phyloP scores from a whole-genome alignment of 2,888 invertebrate species.

The Drosophila rubida region DNA sequence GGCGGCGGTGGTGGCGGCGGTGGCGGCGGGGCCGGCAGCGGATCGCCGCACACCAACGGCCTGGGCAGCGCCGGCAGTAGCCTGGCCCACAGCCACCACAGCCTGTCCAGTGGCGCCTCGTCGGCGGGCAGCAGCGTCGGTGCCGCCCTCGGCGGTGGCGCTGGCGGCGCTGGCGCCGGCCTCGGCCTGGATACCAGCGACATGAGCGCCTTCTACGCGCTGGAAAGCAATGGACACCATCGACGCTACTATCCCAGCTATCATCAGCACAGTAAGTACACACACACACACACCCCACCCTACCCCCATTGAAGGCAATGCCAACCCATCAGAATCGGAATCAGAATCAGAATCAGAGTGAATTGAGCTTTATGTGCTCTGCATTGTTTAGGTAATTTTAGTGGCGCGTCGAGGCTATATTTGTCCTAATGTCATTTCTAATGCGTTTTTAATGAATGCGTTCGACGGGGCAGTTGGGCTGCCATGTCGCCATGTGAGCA shows the following conservation, averaged over 20 bases:
- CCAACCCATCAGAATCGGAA: too few relatives aligned
- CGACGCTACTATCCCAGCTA: constrained; percentile 85
- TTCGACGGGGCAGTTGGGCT: constrained; percentile 9
- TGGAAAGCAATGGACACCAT: constrained; percentile 85
- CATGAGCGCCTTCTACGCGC: constrained; percentile 85
- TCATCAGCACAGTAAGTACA: constrained; percentile 84
- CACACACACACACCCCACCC: constrained; percentile 5
- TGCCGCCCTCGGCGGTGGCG: constrained; percentile 76
- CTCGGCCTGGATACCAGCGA: constrained; percentile 84
- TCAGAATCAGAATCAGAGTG: too few relatives aligned
- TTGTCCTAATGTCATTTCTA: constrained; percentile 80
- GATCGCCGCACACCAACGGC: constrained; percentile 84
- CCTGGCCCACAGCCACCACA: constrained; percentile 81
- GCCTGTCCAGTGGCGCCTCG: constrained; percentile 82
- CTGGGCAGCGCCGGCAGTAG: constrained; percentile 81
- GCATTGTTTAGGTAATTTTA: constrained; percentile 71
- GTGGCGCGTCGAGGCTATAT: constrained; percentile 60
- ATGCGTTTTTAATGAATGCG: constrained; percentile 81
- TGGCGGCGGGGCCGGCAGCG: constrained; percentile 78
- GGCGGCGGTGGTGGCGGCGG: constrained; percentile 82
- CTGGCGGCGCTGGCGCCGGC: constrained; percentile 71
- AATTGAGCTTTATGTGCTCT: constrained; percentile 53
- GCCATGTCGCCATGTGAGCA: constrained; percentile 1
- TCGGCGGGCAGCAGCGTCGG: constrained; percentile 82
- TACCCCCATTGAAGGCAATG: too few relatives aligned